Evolutionary conservation across 2,797 vertebrate genomes (phyloP), one percentile per base, ranked within the genome.

Genomic region (Sebastes minor): DNA sequence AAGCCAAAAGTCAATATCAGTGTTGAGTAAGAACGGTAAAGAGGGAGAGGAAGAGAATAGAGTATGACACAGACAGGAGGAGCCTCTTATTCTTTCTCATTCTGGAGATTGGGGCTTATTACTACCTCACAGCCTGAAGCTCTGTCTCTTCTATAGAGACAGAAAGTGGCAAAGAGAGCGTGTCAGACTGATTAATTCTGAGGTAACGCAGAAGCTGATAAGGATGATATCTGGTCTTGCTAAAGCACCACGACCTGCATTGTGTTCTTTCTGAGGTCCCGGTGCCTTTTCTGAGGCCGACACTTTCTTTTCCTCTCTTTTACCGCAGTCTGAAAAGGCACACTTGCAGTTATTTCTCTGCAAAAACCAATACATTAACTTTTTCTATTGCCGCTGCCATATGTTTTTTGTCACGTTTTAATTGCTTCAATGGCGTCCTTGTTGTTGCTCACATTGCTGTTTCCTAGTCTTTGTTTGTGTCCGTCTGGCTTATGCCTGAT

Each of bases 171-270:
- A 74, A 78, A 71, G 63, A 79, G 70, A 78, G 68, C 72, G 57
- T 67, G 70, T 87, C 71, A 83, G 78, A 63, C 52, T 91, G 88
- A 89, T 91, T 90, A 83, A 86, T 90, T 82, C 65, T 61, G 69
- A 72, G 71, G 61, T 62, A 82, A 74, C 13, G 28, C 35, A 46
- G 52, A 14, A 32, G 67, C 30, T 71, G 78, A 84, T 83, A 72
- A 74, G 52, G 35, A 22, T 22, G 52, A 77, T 71, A 76, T 79
- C 25, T 80, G 33, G 8, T 59, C 55, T 53, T 55, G n/a, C 76
- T 74, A 32, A 82, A 82, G 55, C 71, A 55, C 16, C 57, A 53
- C 53, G 78, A 80, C 78, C 87, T 63, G 49, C 7, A 63, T 25
- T 60, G 22, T 71, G 59, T 69, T 75, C 65, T 60, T 27, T 67